Evolutionary conservation across 2,888 invertebrate species (phyloP), one percentile per base, ranked within the genome.

Genomic region (Eueremaeus valkanovi): DNA sequence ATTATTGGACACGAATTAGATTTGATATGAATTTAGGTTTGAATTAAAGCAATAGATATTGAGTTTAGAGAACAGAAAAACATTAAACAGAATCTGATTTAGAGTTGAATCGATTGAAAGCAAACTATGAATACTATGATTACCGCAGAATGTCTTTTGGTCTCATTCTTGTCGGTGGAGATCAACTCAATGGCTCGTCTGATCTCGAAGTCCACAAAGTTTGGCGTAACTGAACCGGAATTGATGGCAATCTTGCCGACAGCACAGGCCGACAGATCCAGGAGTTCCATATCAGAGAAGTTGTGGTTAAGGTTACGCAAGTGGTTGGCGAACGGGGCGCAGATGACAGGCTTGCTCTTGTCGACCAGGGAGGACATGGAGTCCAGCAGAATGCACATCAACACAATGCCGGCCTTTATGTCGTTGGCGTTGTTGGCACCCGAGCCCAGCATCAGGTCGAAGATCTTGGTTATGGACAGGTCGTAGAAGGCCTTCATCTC

Each of bases 191-290:
- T 92, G 0, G 97, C 94, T 81, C 93, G 87, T 83, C 95, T 95
- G 1, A 97, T 93, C 85, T 97, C 96, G 85, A 95, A 95, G 81
- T 97, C 96, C n/a, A 98, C 95, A 83, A 96, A 95, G 82, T 96
- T 95, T 0, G 95, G 93, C 40, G 96, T 92, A 83, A 93, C 94
- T 0, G 95, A 93, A 18, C 96, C 96, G 9, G 85, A 85, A 0
- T 84, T 82, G 29, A 94, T 87, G 1, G 96, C 96, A 74, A 99
- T 85, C 79, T 92, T 92, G 0, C 96, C 97, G 79, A 98, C 90
- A 5, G 97, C 96, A 82, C 93, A 92, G 1, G 97, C 95, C 3
- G 96, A 94, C 80, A 97, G 86, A 85, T 97, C 95, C 92, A 97
- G 95, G 0, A 97, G 93, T 21, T 90, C 90, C 0, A 92, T 90